Base-by-base conservation (phyloP, 2,113 vertebrate species). In the Chaetodon trifascialis region DNA sequence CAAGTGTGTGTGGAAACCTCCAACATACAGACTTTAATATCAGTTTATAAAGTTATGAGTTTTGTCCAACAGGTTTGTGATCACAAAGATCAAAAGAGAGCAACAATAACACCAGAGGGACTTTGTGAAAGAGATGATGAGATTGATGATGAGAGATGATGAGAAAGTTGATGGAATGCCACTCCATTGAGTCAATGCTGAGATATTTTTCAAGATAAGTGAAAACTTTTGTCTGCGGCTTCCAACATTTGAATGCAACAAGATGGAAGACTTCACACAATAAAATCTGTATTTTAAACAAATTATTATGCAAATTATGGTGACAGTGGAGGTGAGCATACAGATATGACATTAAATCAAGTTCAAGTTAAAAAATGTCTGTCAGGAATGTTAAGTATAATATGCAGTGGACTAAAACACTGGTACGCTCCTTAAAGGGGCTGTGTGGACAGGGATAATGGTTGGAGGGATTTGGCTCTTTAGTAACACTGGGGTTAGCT, bases 381-480 rank as follows among this genome's bases (percentile, higher is more conserved):
- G 8, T 73, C 30, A 69, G 59, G 40, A 81, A 73, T 51, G 40
- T 25, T 11, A 63, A 59, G 67, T 46, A 47, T 23, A 55, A 23
- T 0, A 17, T 34, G 23, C 7, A 60, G 30, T 21, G 46, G 51
- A 8, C 46, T 25, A 9, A 72, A 66, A 55, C 51, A 51, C 21
- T 59, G n/a, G 56, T 38, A 3, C 14, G 14, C 17, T 67, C 44
- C 1, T n/a, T 78, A 62, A 52, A 80, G 79, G 58, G 89, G 55
- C 69, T 14, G 40, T 30, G 73, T 49, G 74, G 64, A 44, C 46
- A 49, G 65, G 85, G 83, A 90, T 90, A 74, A 88, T 63, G 46
- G 68, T 30, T 72, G n/a, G 21, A 85, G 79, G 88, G 88, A 90
- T 93, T 91, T 93, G 89, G 74, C 77, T 84, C 66, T 82, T 86